Base-by-base conservation (phyloP, 2,888 invertebrate genomes). In the Hypomecis punctinalis region DNA sequence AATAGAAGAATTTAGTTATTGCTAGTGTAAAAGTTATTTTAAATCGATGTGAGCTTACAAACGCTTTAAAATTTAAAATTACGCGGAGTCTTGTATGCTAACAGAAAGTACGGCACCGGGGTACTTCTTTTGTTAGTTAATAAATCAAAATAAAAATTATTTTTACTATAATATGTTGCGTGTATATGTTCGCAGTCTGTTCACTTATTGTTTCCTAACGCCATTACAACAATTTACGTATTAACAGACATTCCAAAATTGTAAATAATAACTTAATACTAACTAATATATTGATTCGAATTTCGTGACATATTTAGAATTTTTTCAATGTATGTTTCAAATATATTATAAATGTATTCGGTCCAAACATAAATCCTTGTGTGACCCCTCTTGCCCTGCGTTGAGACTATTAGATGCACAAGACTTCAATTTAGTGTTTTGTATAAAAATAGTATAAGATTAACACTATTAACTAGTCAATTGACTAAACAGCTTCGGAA, bases 1-100 rank as follows among this genome's bases (percentile, higher is more conserved):
- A 10, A 54, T 63, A 60, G 47, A 66, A 61, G 43, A 66, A 56
- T 78, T 83, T 79, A 80, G 78, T 83, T 73, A 77, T 77, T 82
- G 83, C 82, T 88, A 86, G 84, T 79, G 60, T 78, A 73, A 80
- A 73, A 58, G 64, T 79, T 71, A 78, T 82, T 84, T 80, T 79
- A 71, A 79, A 83, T 79, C 70, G 73, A 82, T 73, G 79, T 78
- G 90, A 90, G 90, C 90, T 90, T 90, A 89, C 75, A 76, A 74
- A 85, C 74, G 88, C 89, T 88, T 89, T 89, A 88, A 85, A 70
- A 68, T 56, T 42, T 53, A 58, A 58, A 59, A 47, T 51, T 36
- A 55, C 23, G 51, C n/a, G 37, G 55, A 67, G 59, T 68, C 47
- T 66, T 53, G 46, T 64, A 59, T 43, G 40, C 46, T 53, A 51